Base-by-base conservation (phyloP, 2,888 invertebrate genomes). In the Nyleta sp. region DNA sequence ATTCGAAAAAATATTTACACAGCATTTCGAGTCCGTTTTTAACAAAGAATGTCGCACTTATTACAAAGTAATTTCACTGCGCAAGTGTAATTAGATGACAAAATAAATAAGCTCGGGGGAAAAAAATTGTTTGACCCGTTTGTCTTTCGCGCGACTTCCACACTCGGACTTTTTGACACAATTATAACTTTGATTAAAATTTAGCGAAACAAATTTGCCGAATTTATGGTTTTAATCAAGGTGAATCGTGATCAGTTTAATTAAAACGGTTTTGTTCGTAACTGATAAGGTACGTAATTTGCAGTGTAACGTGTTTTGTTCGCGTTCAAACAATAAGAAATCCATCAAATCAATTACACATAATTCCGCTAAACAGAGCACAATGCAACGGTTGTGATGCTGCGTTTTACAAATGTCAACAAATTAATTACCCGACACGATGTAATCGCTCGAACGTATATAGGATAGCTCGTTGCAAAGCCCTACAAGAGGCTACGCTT, bases 401-500 rank as follows among this genome's bases (percentile, higher is more conserved):
- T 15, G 42, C 68, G 52, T 79, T 79, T 75, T 72, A 75, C 75
- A 72, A 71, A 72, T 68, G 76, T 76, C 71, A 73, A 79, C 80
- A 76, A 80, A 79, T 79, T 79, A 75, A 79, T 79, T 79, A 75
- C 67, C 67, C 67, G 50, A 72, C 75, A 72, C 79, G 72, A 72
- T 72, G 79, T 79, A 79, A 79, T 75, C 72, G 79, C 68, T 71
- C 68, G 65, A 72, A 75, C 62, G 72, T 68, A 79, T 72, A 79
- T 20, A 72, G 70, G 46, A 67, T 71, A 67, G 74, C 64, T 67
- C 71, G 67, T 67, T 74, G 72, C 35, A 57, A 55, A 62, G 72
- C 77, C 72, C 46, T 67, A 52, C 52, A 64, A 65, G 68, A 68
- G 73, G 48, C 73, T 73, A 64, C 74, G 64, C 64, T 78, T 71